A percentile compares a stretch with the other conserved stretches of the same genome.
phyloP scores from a whole-genome alignment of 2,113 vertebrate genomes.

The Dermatemys mawii region DNA sequence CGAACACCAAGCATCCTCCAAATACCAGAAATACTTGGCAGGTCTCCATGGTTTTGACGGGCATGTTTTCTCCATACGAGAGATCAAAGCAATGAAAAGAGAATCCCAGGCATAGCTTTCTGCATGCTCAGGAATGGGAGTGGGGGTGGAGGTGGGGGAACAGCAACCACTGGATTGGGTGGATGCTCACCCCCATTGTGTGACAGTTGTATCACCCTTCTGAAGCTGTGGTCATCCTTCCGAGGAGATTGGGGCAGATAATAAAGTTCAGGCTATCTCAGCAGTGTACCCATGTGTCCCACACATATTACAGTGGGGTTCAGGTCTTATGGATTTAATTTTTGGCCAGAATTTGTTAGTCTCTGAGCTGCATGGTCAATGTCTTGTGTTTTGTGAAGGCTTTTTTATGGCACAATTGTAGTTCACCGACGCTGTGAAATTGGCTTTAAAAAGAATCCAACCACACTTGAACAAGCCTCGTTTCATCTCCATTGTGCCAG shows the following conservation, averaged over 20 bases:
- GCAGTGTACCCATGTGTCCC: not conserved
- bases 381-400: not conserved
- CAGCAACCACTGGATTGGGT: not conserved
- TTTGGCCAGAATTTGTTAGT: not conserved
- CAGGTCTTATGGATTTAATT: rapidly evolving
- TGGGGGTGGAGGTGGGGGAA: not conserved
- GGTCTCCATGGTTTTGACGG: not conserved
- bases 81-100: not conserved
- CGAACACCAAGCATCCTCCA: not conserved
- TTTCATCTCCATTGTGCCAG: not conserved
- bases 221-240: not conserved
- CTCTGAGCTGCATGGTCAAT: not conserved
- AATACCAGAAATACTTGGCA: not conserved
- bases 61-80: not conserved
- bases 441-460: not conserved
- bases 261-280: not conserved
- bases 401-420: not conserved
- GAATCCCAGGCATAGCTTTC: not conserved
- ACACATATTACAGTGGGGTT: not conserved
- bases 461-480: not conserved
- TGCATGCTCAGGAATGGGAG: rapidly evolving
- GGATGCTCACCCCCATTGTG: not conserved
- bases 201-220: not conserved
- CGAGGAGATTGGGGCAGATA: not conserved
- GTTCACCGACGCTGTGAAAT: not conserved